Base-by-base conservation (phyloP, 2,113 vertebrate species). In the Dicentrarchus labrax region DNA sequence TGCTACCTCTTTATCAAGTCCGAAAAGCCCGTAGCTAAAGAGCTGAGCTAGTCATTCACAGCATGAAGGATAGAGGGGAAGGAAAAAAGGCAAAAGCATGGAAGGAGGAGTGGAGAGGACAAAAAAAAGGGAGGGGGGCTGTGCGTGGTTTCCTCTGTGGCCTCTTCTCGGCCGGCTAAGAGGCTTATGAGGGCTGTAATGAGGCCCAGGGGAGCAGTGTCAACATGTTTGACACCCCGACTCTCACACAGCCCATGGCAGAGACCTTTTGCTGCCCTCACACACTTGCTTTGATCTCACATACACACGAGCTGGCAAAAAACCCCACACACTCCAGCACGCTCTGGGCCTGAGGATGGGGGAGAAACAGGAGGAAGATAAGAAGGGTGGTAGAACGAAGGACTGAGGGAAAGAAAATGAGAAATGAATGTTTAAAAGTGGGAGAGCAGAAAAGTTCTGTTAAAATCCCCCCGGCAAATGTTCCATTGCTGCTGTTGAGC, bases 121-220 rank as follows among this genome's bases (percentile, higher is more conserved):
- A 1, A 38, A 21, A 38, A 17, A 5, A 22, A 43, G 12, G 4
- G 2, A 39, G 47, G 66, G 60, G 41, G 38, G 57, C 53, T 45
- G 68, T 5, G 0, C 12, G 45, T 39, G 53, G 51, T 59, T 65
- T 65, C 70, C 76, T 79, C 74, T 13, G 19, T 6, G 9, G 68
- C 60, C 60, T 75, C 72, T 67, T 41, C 66, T 76, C 47, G 47
- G 70, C 47, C 13, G 13, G 67, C 83, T 67, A 72, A 78, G 76
- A 87, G 77, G 84, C 83, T 90, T 68, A 78, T 72, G 72, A 80
- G 66, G 78, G 70, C 83, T 87, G 68, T 84, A 85, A 89, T 82
- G 85, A 89, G 83, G 80, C 82, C 75, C 78, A 19, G 60, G 73
- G 84, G 90, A 87, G 45, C 9, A 2, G 50, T 67, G 83, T 84